Evolutionary conservation across 2,888 invertebrate genomes (phyloP).

Genomic region (Drosophila basisetae): DNA sequence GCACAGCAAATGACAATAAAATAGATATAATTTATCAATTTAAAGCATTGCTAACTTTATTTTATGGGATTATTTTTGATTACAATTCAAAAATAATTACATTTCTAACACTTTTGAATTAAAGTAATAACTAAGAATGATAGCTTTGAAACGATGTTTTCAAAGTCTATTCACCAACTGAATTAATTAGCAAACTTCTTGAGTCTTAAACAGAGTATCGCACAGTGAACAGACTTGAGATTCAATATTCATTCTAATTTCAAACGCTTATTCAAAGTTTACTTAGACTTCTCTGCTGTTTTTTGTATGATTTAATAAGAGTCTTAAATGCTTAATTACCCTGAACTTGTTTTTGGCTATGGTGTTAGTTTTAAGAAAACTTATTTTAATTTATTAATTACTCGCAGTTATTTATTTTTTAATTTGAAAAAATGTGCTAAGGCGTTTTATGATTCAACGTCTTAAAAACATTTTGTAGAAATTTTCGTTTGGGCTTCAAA

Average conservation of each 20-base stretch:
- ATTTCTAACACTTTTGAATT: neutral
- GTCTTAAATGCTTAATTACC: neutral
- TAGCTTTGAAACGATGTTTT: neutral
- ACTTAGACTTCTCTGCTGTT: neutral
- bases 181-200: neutral
- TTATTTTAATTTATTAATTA: neutral
- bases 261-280: neutral
- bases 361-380: neutral
- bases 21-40: fast-evolving
- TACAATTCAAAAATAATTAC: neutral
- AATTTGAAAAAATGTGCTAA: neutral
- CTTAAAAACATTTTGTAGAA: neutral
- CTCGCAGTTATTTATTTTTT: neutral
- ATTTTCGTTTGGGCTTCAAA: too few species aligned
- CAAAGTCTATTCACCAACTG: neutral
- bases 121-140: neutral
- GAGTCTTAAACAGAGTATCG: neutral
- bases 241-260: neutral
- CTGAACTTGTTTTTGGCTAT: neutral
- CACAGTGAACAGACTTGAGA: neutral
- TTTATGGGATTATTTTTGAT: neutral
- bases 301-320: neutral
- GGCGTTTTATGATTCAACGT: neutral
- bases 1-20: neutral
- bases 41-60: neutral